Conservation (phyloP, 2,888 invertebrate genomes). For the Empis livida region DNA sequence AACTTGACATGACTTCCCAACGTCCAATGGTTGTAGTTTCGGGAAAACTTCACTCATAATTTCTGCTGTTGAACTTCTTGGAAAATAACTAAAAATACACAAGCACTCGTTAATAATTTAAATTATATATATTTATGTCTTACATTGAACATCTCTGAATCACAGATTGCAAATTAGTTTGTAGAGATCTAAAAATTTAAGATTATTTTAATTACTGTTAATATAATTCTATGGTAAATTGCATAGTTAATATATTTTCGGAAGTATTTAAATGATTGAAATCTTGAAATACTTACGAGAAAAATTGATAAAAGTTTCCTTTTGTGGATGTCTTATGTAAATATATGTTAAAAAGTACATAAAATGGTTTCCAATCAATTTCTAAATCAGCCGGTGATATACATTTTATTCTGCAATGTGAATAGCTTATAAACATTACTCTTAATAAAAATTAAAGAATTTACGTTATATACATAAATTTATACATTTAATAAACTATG, state of each 20-base stretch:
- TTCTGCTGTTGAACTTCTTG: conserved; percentile 63
- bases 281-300: conserved; percentile 11
- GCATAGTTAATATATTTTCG: no score
- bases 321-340: conserved; percentile 13
- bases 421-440: not conserved
- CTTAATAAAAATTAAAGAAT: no score
- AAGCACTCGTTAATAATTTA: conserved; percentile 5
- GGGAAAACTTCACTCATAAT: conserved; percentile 75
- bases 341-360: conserved; percentile 28
- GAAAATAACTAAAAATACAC: conserved; percentile 48
- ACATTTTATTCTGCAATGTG: not conserved
- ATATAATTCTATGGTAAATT: not conserved
- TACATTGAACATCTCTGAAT: conserved; percentile 13
- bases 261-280: no score
- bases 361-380: conserved; percentile 77
- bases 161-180: conserved; percentile 11
- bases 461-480: no score
- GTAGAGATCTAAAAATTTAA: conserved; percentile 14
- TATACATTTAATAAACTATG: no score
- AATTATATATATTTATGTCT: conserved; percentile 4
- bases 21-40: conserved; percentile 59
- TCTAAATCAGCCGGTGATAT: conserved; percentile 64
- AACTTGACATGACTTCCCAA: conserved; percentile 37
- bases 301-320: conserved; percentile 14
- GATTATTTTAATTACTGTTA: not conserved